phyloP scores from a whole-genome alignment of 2,888 invertebrate genomes.

The Sarcophaga carnaria region DNA sequence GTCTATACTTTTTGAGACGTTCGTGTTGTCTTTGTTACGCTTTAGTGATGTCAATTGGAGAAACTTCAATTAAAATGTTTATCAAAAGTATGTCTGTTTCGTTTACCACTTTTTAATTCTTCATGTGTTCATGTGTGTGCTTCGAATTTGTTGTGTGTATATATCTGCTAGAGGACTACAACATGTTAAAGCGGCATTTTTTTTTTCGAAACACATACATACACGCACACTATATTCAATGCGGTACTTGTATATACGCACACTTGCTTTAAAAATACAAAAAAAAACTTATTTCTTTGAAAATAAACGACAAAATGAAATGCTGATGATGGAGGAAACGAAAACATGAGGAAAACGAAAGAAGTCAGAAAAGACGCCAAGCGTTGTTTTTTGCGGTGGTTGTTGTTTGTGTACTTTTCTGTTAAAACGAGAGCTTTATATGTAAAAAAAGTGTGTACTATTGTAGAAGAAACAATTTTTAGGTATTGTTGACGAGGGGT shows the following conservation, averaged over 20 bases:
- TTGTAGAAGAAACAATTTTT: too few relatives aligned
- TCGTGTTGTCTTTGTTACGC: constrained; percentile 74
- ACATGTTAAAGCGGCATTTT: not conserved
- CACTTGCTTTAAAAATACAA: constrained; percentile 38
- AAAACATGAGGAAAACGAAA: not conserved
- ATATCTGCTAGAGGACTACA: constrained; percentile 43
- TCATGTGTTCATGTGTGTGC: constrained; percentile 10
- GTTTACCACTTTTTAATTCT: constrained; percentile 36
- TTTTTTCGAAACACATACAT: too few relatives aligned
- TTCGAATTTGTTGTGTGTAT: constrained; percentile 41
- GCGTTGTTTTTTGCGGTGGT: constrained; percentile 41
- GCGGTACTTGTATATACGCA: not conserved
- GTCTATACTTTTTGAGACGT: constrained; percentile 45
- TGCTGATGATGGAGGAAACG: not conserved
- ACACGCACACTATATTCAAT: too few relatives aligned
- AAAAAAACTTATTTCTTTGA: constrained; percentile 46
- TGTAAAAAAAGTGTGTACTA: constrained; percentile 2
- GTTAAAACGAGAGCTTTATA: constrained; percentile 7
- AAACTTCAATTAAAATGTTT: not conserved
- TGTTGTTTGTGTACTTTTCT: constrained; percentile 25
- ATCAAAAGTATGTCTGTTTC: constrained; percentile 51
- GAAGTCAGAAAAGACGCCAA: constrained; percentile 54
- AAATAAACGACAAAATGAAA: constrained; percentile 34
- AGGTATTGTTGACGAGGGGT: too few relatives aligned
- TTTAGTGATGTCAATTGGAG: constrained; percentile 53